phyloP scores from a whole-genome alignment of 2,113 vertebrate species.

The Calidris pygmaea region DNA sequence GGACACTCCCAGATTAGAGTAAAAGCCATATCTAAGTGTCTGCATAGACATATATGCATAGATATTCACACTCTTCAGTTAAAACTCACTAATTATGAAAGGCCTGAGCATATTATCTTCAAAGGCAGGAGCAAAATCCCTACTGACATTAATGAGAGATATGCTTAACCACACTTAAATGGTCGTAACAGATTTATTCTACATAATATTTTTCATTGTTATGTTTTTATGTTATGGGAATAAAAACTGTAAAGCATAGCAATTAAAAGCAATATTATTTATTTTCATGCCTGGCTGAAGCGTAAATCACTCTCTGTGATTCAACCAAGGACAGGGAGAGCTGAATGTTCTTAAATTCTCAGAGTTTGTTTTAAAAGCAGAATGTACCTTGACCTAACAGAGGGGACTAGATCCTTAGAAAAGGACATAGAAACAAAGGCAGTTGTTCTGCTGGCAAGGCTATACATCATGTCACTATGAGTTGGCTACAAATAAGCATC shows the following conservation, averaged over 20 bases:
- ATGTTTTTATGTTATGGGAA: constrained; percentile 27
- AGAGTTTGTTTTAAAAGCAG: constrained; percentile 68
- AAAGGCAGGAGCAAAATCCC: not conserved
- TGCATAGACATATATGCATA: not conserved
- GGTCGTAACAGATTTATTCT: not conserved
- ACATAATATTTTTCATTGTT: constrained; percentile 24
- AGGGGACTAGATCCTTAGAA: constrained; percentile 69
- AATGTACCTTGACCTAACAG: constrained; percentile 70
- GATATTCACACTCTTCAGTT: not conserved
- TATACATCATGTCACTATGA: constrained; percentile 51
- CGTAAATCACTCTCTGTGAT: constrained; percentile 63
- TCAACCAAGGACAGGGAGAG: constrained; percentile 54
- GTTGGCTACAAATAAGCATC: constrained; percentile 65
- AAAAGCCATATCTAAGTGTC: not conserved
- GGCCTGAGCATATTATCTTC: not conserved
- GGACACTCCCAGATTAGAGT: not conserved
- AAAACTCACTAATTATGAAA: not conserved
- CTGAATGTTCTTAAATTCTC: constrained; percentile 69
- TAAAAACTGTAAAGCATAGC: constrained; percentile 41
- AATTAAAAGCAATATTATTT: constrained; percentile 53
- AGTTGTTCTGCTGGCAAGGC: constrained; percentile 60
- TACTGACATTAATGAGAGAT: not conserved
- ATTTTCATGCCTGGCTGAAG: constrained; percentile 44
- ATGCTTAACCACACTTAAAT: not conserved
- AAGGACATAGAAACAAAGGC: constrained; percentile 57